These are phyloP conservation scores for Prosapia bicincta DNA, from an alignment of 2,888 invertebrate genomes.

Conservation along the genomic window DNA sequence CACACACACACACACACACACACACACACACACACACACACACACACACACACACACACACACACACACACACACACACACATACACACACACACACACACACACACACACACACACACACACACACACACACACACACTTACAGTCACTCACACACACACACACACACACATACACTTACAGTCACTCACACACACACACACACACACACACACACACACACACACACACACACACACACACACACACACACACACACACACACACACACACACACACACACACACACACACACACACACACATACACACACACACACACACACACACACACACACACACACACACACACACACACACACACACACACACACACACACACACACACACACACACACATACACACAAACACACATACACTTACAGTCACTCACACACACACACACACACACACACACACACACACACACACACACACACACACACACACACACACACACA, in stretches of 20 bases:
- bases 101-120: neutral
- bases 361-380: neutral
- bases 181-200: no score
- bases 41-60: no score
- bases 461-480: neutral
- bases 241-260: neutral
- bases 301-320: neutral
- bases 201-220: neutral
- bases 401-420: no score
- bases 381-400: neutral
- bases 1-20: no score
- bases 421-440: no score
- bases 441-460: neutral
- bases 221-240: neutral
- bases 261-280: neutral
- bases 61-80: neutral
- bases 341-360: neutral
- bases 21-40: no score
- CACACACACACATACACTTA: no score
- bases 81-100: neutral
- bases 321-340: neutral
- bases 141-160: no score
- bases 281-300: neutral
- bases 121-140: no score
- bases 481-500: neutral